Conservation (phyloP, 2,113 vertebrate genomes). For the Octodon degus region DNA sequence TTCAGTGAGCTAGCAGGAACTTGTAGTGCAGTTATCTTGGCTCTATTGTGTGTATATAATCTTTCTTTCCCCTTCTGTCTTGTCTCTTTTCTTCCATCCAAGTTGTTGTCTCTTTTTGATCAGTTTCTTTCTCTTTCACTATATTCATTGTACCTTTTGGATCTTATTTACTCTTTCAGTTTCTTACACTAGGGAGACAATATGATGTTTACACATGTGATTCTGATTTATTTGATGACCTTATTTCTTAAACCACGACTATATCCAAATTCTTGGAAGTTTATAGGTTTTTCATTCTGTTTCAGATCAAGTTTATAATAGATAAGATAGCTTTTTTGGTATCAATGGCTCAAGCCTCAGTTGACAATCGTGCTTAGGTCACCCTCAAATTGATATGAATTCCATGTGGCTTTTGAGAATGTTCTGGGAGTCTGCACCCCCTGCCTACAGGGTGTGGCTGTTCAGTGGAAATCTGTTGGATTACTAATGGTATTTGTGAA, state of each 20-base stretch:
- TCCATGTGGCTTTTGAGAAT: not conserved
- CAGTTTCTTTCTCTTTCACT: too few species aligned
- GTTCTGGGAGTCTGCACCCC: not conserved
- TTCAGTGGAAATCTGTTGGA: not conserved
- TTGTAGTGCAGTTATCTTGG: too few species aligned
- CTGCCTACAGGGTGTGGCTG: not conserved
- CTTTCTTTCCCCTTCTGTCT: not conserved
- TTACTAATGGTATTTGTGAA: constrained; percentile 48
- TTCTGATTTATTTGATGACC: not conserved
- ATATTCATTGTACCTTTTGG: too few species aligned
- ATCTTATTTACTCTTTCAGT: too few species aligned
- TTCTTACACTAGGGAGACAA: too few species aligned
- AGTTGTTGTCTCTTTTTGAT: too few species aligned
- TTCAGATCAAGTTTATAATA: constrained; percentile 14
- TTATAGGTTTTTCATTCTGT: not conserved
- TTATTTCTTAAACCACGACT: not conserved
- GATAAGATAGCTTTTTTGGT: not conserved
- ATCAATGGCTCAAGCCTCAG: not conserved
- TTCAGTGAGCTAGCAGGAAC: too few species aligned
- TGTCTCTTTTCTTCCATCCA: not conserved
- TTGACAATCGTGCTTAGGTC: not conserved
- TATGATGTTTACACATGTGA: too few species aligned
- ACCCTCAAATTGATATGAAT: not conserved
- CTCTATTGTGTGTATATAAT: too few species aligned
- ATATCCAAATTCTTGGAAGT: not conserved